Percentiles rank a stretch among this genome's conserved stretches.
Evolutionary conservation across 2,113 vertebrate genomes (phyloP).

Genomic region (Leptocoma aspasia): DNA sequence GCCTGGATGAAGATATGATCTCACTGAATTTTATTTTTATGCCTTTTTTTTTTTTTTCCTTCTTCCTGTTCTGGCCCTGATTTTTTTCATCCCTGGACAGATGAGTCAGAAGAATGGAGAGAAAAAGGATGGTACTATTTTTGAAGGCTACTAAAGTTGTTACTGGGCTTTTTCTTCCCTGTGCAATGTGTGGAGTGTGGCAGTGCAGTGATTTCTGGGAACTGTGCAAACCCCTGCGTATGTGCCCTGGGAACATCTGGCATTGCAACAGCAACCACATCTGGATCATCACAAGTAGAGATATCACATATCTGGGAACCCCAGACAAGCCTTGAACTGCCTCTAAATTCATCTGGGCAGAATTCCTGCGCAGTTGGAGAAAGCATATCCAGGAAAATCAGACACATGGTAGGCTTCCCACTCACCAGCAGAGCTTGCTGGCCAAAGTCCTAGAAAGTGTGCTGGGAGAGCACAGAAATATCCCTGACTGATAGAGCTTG

Average conservation of each 20-base stretch:
- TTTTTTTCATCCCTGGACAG: background rate
- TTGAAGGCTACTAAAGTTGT: background rate
- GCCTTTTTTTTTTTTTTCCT: background rate
- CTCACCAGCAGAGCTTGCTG: conserved; percentile 48
- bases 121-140: background rate
- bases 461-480: conserved; percentile 30
- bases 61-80: background rate
- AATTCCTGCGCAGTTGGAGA: conserved; percentile 14
- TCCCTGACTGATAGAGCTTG: background rate
- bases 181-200: background rate
- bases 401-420: conserved; percentile 42
- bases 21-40: background rate
- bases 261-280: background rate
- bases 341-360: conserved; percentile 15
- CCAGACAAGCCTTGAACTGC: background rate
- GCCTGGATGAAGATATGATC: background rate
- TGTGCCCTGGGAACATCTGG: background rate
- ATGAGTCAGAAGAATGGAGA: conserved; percentile 5
- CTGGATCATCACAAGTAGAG: background rate
- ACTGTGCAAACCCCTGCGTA: fast-evolving
- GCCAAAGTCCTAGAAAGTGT: conserved; percentile 53
- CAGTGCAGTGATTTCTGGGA: background rate
- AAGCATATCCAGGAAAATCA: conserved; percentile 54
- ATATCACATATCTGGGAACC: conserved; percentile 3
- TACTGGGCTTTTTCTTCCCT: background rate